These are phyloP conservation scores for Rhingia rostrata DNA, from an alignment of 2,888 invertebrate species.

Conservation along the genomic window DNA sequence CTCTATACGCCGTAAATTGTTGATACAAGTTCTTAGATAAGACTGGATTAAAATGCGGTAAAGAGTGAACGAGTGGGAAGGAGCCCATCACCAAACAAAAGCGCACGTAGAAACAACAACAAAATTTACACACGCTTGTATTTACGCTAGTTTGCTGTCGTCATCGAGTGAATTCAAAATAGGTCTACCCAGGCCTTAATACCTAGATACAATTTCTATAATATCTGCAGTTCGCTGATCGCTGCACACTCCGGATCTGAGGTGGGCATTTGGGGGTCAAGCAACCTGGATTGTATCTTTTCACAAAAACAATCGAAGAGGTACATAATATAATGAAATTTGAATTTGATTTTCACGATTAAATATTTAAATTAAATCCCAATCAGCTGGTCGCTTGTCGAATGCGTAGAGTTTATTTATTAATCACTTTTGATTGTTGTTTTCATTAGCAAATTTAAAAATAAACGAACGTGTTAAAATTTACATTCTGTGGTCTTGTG, in stretches of 20 bases:
- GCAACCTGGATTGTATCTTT: neutral
- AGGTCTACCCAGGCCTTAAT: neutral
- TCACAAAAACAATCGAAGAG: neutral
- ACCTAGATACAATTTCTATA: neutral
- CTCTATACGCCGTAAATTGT: conserved; percentile 31
- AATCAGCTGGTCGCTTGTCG: conserved; percentile 29
- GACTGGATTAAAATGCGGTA: conserved; percentile 59
- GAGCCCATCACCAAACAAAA: neutral
- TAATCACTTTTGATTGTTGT: conserved; percentile 6
- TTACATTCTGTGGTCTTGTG: conserved; percentile 38
- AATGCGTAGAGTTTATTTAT: conserved; percentile 24
- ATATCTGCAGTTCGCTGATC: conserved; percentile 1
- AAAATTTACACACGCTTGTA: conserved; percentile 31
- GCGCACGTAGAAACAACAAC: conserved; percentile 12
- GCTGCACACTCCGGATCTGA: neutral
- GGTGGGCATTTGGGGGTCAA: neutral
- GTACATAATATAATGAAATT: neutral
- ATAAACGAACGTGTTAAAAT: conserved; percentile 34
- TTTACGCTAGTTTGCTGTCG: conserved; percentile 2
- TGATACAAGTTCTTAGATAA: conserved; percentile 46
- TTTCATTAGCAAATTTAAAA: conserved; percentile 32
- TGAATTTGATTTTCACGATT: neutral
- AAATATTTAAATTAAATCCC: conserved; percentile 16
- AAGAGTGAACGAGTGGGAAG: conserved; percentile 6
- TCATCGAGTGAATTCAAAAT: neutral